These are phyloP conservation scores for Perdita meconis DNA, from an alignment of 2,888 invertebrate species.

Conservation along the genomic window DNA sequence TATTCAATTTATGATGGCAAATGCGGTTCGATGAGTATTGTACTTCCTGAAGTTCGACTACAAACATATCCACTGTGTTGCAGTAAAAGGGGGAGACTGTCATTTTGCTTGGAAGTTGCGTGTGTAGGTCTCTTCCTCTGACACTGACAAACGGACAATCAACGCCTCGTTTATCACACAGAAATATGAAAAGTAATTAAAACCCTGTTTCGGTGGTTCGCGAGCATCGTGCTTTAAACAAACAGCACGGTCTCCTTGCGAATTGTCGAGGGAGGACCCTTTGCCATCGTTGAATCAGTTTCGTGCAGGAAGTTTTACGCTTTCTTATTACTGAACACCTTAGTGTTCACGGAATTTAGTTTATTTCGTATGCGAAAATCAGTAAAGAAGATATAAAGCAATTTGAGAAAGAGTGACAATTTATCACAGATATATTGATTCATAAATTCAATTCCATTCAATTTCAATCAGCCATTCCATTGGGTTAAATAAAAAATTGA, in stretches of 20 bases:
- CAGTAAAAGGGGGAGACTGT: conserved; percentile 79
- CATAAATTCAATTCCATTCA: no score
- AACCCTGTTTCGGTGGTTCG: conserved; percentile 65
- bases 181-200: conserved; percentile 82
- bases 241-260: conserved; percentile 9
- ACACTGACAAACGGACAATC: conserved; percentile 74
- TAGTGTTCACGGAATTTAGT: no score
- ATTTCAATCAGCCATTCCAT: no score
- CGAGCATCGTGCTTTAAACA: conserved; percentile 38
- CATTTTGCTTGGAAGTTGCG: conserved; percentile 78
- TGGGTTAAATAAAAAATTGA: no score
- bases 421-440: no score
- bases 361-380: no score
- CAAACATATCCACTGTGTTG: conserved; percentile 82
- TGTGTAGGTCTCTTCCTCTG: conserved; percentile 52
- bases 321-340: no score
- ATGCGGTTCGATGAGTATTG: conserved; percentile 63
- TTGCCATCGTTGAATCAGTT: not conserved
- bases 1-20: conserved; percentile 25
- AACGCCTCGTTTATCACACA: conserved; percentile 74
- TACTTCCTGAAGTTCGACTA: conserved; percentile 80
- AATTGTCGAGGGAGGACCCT: not conserved
- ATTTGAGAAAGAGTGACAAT: no score
- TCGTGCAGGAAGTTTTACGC: not conserved
- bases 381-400: no score